Conservation (phyloP, 2,797 vertebrate species). For the Sparidentex hasta region DNA sequence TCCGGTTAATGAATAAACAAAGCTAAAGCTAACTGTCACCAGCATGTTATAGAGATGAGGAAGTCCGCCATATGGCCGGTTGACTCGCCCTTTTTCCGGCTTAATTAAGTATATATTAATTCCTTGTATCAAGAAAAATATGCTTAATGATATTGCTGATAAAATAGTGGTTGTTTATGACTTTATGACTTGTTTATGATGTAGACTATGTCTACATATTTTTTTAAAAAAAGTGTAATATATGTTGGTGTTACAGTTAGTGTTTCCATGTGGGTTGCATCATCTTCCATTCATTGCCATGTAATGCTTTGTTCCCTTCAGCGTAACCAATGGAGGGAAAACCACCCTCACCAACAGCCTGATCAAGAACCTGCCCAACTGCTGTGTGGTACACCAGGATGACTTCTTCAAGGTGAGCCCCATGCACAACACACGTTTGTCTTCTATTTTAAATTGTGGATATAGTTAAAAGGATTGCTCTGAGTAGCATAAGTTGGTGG, state of each 20-base stretch:
- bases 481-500: constrained; percentile 19
- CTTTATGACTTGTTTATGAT: no score
- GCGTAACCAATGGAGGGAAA: constrained; percentile 94
- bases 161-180: no score
- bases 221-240: not conserved
- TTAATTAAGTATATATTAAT: not conserved
- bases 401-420: constrained; percentile 94
- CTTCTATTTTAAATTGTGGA: not conserved
- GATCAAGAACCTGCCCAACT: constrained; percentile 89
- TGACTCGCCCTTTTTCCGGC: not conserved
- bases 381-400: constrained; percentile 94
- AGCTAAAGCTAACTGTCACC: not conserved
- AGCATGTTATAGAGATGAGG: not conserved
- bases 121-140: not conserved
- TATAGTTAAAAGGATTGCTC: constrained; percentile 25
- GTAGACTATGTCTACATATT: no score
- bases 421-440: not conserved
- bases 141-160: not conserved
- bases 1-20: not conserved
- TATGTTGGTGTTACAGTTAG: not conserved
- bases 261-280: not conserved
- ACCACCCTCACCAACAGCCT: constrained; percentile 91
- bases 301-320: constrained; percentile 56
- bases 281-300: not conserved
- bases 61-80: not conserved